Conservation (phyloP, 2,797 vertebrate genomes). For the Parotocinclus haroldoi region DNA sequence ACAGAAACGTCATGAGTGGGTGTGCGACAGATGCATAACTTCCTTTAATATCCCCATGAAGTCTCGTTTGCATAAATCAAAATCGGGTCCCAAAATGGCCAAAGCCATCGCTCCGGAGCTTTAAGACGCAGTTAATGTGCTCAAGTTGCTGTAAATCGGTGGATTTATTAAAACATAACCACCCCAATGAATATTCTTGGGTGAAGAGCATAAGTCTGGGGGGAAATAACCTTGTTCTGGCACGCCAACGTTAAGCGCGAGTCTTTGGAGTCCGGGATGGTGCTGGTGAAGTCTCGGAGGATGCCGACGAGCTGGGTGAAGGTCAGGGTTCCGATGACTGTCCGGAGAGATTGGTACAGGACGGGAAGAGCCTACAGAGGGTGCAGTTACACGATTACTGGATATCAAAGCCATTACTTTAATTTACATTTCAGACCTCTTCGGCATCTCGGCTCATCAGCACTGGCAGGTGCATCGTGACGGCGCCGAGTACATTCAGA, state of each 20-base stretch:
- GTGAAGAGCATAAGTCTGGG: no score
- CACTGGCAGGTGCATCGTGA: slow-evolving; percentile 77
- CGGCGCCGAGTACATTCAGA: slow-evolving; percentile 67
- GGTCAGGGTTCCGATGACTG: slow-evolving; percentile 72
- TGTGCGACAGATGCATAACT: no score
- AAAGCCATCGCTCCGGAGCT: no score
- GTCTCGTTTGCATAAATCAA: no score
- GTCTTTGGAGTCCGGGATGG: slow-evolving; percentile 61
- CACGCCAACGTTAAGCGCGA: slow-evolving; percentile 74
- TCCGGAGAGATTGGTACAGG: slow-evolving; percentile 78
- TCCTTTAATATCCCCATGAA: no score
- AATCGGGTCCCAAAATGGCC: no score
- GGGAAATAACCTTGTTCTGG: slow-evolving; percentile 80
- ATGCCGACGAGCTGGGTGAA: slow-evolving; percentile 83
- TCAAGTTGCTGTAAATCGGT: no score
- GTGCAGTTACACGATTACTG: not conserved
- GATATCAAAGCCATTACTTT: no score
- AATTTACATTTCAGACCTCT: slow-evolving; percentile 62
- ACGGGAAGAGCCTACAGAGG: slow-evolving; percentile 78
- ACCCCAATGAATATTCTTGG: no score
- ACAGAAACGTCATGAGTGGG: no score
- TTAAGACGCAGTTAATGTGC: no score
- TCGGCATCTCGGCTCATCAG: slow-evolving; percentile 82
- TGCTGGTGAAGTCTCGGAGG: slow-evolving; percentile 74
- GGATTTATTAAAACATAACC: not conserved